A percentile compares a stretch with the other conserved stretches of the same genome.
Conservation (phyloP, 2,888 invertebrate species). For the Andrena fulva region DNA sequence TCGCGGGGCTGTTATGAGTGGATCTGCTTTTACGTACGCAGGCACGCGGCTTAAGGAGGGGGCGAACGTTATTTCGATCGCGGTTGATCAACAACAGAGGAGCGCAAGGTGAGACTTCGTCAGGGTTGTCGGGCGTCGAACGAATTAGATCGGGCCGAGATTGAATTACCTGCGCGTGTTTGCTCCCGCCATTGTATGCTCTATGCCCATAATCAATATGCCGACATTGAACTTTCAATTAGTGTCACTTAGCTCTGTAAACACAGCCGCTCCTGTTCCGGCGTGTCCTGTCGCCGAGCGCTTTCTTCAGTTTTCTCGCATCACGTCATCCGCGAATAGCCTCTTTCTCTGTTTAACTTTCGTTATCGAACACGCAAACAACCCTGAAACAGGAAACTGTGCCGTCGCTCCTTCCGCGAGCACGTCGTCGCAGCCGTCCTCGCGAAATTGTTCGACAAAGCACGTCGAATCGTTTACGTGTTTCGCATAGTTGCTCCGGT, state of each 20-base stretch:
- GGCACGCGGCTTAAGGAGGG: neutral
- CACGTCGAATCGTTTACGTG: slow-evolving; percentile 14
- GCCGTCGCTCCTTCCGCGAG: slow-evolving; percentile 18
- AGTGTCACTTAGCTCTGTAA: slow-evolving; percentile 83
- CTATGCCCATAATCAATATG: slow-evolving; percentile 80
- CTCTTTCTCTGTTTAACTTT: slow-evolving; percentile 56
- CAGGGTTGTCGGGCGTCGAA: slow-evolving; percentile 53
- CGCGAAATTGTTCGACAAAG: slow-evolving; percentile 3
- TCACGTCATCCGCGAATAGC: slow-evolving; percentile 29
- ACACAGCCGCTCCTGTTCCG: slow-evolving; percentile 81
- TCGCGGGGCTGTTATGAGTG: too few species aligned
- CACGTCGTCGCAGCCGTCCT: neutral
- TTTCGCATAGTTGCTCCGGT: neutral
- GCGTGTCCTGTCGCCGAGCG: slow-evolving; percentile 41
- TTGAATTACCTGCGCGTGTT: slow-evolving; percentile 76
- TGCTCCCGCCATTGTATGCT: slow-evolving; percentile 72
- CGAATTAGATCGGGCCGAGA: slow-evolving; percentile 75
- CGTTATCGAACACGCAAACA: slow-evolving; percentile 63
- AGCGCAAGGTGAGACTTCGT: slow-evolving; percentile 24
- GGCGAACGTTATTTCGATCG: neutral
- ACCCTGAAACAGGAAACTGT: slow-evolving; percentile 41
- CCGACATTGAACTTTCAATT: slow-evolving; percentile 83
- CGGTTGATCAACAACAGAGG: slow-evolving; percentile 10
- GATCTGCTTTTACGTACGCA: too few species aligned
- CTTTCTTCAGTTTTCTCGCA: slow-evolving; percentile 62